Evolutionary conservation across 2,888 invertebrate genomes (phyloP), one percentile per base, ranked within the genome.

Genomic region (Polymixis lichenea): DNA sequence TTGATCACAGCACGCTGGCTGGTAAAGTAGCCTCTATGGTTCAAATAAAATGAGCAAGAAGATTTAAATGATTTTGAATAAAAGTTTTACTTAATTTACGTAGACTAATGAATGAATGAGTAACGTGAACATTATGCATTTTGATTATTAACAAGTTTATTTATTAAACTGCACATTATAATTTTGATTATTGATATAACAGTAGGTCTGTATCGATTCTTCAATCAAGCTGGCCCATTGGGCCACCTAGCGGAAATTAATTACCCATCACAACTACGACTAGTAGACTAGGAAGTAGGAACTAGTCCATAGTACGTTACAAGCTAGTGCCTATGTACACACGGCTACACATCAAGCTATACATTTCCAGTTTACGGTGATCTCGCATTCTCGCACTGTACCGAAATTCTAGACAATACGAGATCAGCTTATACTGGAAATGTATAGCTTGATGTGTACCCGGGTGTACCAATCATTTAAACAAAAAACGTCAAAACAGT

Each of bases 1-100:
- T 82, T 82, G 81, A 80, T 82, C 84, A 74, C 70, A 84, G 22
- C 74, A 81, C 80, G 74, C 77, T 90, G 89, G 88, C 89, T 88
- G 89, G 88, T 89, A 79, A 85, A 86, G 77, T 80, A 68, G 84
- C 72, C 80, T 84, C 82, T 84, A 83, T 75, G 65, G 74, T 74
- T 70, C 28, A 53, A 58, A 70, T 58, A 28, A 83, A 72, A 83
- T 77, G 49, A 82, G 19, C 28, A 46, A 25, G 28, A 49, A 17
- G 15, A 53, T 64, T 76, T 58, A 68, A 76, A 82, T 64, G 77
- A 19, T 62, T 76, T 68, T 49, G 32, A 46, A 58, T 58, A 11
- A 46, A 60, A 17, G 9, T 53, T 61, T 38, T 53, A 7, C 5
- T 32, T 68, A 32, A 43, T 69, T 46, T 25, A 49, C 7, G 11